Evolutionary conservation across 2,113 vertebrate genomes (phyloP), one percentile per base, ranked within the genome.

Genomic region (Campylomormyrus numenius): DNA sequence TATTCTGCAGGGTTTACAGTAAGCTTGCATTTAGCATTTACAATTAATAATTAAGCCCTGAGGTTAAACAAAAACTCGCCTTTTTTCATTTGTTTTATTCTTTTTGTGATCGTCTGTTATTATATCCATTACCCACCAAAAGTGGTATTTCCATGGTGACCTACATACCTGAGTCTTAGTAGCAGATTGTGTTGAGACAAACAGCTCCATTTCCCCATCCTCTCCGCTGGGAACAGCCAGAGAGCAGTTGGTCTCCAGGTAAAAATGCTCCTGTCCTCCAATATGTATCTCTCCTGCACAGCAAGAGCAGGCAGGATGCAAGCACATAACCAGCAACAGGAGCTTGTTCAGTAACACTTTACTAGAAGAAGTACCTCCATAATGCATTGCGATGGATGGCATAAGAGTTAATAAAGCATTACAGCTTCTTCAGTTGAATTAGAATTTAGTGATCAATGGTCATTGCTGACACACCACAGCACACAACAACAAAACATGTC

Each of bases 261-360:
- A 99, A 93, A 99, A 99, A 92, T 99, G 98, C 1, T 99, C 98
- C 92, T 99, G 98, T 24, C 98, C 98, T 5, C 97, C 98, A 0
- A 99, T 92, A 92, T 99, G 95, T 15, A 99, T 94, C 93, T 98
- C 96, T 90, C 98, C 98, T 99, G 89, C 35, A 58, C 77, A 24
- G 21, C 10, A 53, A 21, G 24, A 35, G 0, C 27, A 89, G 42
- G 10, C 21, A 5, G 24, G 3, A 48, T 19, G 10, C 11, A 24
- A 85, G 9, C 19, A 48, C 15, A 42, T 19, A 42, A 42, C 74
- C 31, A 80, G 35, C 17, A 80, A 80, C 15, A 77, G 27, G 62
- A 27, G 62, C 24, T 66, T 27, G 24, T 66, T 27, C 9, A 11
- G n/a, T 66, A 27, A 66, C 62, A 66, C 62, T 66, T 66, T 27